Percentiles rank a stretch among this genome's conserved stretches.
Evolutionary conservation across 2,797 vertebrate genomes (phyloP).

Genomic region (Liparis tanakae): DNA sequence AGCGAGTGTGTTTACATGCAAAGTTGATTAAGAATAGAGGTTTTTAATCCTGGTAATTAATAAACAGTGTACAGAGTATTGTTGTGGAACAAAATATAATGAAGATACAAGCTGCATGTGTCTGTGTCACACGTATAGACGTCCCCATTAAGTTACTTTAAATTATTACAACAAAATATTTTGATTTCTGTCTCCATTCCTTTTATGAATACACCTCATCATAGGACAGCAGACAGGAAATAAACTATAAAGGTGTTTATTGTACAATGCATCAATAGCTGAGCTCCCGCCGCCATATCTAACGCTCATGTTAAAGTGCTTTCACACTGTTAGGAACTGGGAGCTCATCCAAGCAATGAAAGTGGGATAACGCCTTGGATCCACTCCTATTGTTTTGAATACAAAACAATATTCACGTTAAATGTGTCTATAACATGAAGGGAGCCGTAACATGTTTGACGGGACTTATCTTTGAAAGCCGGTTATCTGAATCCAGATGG

Average conservation of each 20-base stretch:
- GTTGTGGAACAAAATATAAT: neutral
- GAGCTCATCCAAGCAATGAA: slow-evolving; percentile 17
- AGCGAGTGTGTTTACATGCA: neutral
- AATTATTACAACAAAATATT: neutral
- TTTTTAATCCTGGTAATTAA: slow-evolving; percentile 4
- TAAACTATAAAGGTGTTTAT: slow-evolving; percentile 6
- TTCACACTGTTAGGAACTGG: neutral
- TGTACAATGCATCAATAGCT: slow-evolving; percentile 3
- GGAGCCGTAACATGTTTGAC: neutral
- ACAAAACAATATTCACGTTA: slow-evolving; percentile 17
- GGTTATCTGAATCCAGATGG: slow-evolving; percentile 40
- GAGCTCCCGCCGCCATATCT: neutral
- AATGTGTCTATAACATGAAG: slow-evolving; percentile 15
- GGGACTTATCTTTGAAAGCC: slow-evolving; percentile 44
- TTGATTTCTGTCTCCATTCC: neutral
- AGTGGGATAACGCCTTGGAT: slow-evolving; percentile 13
- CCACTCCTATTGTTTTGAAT: neutral
- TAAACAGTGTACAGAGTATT: neutral
- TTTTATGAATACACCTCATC: neutral
- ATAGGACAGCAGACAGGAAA: neutral
- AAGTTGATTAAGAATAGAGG: neutral
- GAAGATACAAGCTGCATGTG: neutral
- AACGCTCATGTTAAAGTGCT: slow-evolving; percentile 9
- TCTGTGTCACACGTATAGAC: neutral
- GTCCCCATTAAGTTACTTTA: neutral